These are phyloP conservation scores for Moxostoma hubbsi DNA, from an alignment of 2,797 vertebrate species.

Conservation along the genomic window DNA sequence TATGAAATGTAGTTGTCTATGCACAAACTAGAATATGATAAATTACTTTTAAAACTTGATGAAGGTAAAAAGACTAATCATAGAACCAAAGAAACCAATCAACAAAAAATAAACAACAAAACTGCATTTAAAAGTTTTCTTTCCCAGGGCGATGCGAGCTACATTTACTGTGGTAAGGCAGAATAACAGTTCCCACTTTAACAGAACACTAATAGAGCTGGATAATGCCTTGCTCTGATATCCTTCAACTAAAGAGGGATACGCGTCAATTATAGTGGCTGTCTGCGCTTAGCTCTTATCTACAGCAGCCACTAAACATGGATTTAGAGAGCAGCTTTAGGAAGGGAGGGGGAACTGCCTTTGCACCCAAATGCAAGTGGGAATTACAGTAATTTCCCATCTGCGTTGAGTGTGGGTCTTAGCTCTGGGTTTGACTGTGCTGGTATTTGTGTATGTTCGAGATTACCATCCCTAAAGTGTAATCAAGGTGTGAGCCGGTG, in stretches of 20 bases:
- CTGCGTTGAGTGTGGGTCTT: slow-evolving; percentile 82
- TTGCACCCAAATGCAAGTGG: slow-evolving; percentile 87
- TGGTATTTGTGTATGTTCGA: slow-evolving; percentile 80
- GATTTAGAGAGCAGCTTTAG: slow-evolving; percentile 89
- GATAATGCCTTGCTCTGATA: slow-evolving; percentile 70
- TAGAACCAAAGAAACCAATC: slow-evolving; percentile 19
- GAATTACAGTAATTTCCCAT: slow-evolving; percentile 87
- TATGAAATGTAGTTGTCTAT: too few relatives aligned
- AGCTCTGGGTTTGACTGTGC: slow-evolving; percentile 86
- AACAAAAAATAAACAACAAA: slow-evolving; percentile 36
- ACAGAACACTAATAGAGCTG: slow-evolving; percentile 64
- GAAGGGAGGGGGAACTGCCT: slow-evolving; percentile 64
- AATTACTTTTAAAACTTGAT: background rate
- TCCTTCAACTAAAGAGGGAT: slow-evolving; percentile 84
- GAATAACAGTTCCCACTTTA: slow-evolving; percentile 62
- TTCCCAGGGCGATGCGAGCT: slow-evolving; percentile 27
- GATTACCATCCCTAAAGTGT: slow-evolving; percentile 86
- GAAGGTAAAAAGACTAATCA: background rate
- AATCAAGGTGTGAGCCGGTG: slow-evolving; percentile 87
- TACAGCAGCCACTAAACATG: slow-evolving; percentile 88
- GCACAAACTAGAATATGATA: too few relatives aligned
- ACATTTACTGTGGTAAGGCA: slow-evolving; percentile 50
- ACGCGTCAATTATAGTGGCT: slow-evolving; percentile 85
- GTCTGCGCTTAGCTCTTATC: slow-evolving; percentile 88
- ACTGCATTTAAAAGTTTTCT: slow-evolving; percentile 46